These are phyloP conservation scores for Vireo altiloquus DNA, from an alignment of 2,113 vertebrate genomes.

Conservation along the genomic window DNA sequence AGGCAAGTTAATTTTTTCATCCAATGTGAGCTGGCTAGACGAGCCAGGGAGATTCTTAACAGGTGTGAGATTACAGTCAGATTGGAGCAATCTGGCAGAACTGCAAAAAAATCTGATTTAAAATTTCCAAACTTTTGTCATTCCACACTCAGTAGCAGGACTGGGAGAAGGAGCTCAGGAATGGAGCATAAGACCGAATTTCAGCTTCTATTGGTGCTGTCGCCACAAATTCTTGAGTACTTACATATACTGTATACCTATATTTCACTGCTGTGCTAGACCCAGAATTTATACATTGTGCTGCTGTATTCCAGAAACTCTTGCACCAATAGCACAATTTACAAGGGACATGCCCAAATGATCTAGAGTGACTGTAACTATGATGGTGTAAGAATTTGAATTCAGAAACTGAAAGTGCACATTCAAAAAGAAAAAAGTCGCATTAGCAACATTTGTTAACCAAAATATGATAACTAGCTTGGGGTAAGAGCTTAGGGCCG, in stretches of 20 bases:
- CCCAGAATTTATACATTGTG: not conserved
- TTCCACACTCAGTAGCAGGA: not conserved
- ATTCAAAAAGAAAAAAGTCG: not conserved
- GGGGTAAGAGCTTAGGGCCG: not conserved
- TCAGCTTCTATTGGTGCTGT: not conserved
- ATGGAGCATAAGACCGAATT: not conserved
- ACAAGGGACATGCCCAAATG: not conserved
- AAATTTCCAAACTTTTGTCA: not conserved
- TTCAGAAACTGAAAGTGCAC: not conserved
- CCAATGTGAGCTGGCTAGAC: not conserved
- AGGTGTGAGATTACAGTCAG: not conserved
- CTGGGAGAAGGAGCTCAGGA: not conserved
- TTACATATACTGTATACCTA: not conserved
- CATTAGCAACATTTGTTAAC: not conserved
- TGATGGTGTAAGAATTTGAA: not conserved
- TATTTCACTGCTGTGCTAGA: not conserved
- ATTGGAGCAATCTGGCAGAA: not conserved
- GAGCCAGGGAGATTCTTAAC: not conserved
- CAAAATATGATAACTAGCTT: not conserved
- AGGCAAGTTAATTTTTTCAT: not conserved
- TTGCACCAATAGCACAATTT: not conserved
- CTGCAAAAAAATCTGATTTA: not conserved
- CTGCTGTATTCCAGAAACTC: not conserved
- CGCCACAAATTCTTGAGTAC: not conserved
- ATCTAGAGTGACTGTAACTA: not conserved